Evolutionary conservation across 1,140 invertebrate genomes (phyloP).

Genomic region (Protaetia brevitarsis): DNA sequence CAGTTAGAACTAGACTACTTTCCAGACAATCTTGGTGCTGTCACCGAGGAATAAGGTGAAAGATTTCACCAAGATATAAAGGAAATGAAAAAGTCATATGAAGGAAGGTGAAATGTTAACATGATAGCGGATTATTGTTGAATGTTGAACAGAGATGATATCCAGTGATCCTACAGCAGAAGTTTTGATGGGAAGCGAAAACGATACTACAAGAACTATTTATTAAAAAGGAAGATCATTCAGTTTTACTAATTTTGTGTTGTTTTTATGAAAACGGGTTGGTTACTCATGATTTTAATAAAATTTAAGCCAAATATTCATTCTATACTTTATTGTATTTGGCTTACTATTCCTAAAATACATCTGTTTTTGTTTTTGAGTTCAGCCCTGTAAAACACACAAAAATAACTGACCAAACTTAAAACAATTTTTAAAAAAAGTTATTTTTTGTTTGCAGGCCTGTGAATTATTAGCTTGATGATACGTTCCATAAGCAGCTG

Average conservation of each 20-base stretch:
- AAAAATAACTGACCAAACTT: not conserved
- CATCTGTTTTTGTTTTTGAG: not conserved
- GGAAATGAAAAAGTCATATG: not conserved
- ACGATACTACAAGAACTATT: no score
- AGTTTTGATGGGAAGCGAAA: no score
- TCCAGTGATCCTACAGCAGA: no score
- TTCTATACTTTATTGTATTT: not conserved
- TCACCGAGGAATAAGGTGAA: conserved; percentile 35
- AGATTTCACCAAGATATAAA: not conserved
- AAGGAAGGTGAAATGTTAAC: not conserved
- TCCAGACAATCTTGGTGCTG: conserved; percentile 35
- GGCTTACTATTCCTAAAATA: not conserved
- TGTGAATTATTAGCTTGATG: no score
- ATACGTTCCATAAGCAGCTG: no score
- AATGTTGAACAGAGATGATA: not conserved
- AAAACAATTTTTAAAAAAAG: not conserved
- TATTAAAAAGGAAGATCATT: no score
- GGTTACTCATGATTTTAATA: no score
- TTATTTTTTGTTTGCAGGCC: not conserved
- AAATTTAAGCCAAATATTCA: not conserved
- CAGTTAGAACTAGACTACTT: conserved; percentile 35
- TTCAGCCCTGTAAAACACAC: not conserved
- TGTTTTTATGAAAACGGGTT: no score
- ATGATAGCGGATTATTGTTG: not conserved
- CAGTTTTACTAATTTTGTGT: no score